phyloP scores from a whole-genome alignment of 2,113 vertebrate genomes.

The Miniopterus natalensis region DNA sequence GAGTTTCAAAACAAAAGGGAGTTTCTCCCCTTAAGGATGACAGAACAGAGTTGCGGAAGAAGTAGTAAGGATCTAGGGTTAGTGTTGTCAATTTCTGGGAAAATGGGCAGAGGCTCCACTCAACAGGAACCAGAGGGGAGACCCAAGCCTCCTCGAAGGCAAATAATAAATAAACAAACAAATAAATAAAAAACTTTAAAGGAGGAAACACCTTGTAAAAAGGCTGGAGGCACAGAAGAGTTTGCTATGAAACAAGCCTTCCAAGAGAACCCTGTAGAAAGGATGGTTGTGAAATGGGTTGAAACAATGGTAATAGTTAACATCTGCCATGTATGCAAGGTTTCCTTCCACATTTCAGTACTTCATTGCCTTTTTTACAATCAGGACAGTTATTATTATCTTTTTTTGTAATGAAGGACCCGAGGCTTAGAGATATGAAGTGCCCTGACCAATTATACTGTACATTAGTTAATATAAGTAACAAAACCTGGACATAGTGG shows the following conservation, averaged over 20 bases:
- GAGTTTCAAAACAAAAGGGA: neutral
- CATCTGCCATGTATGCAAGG: neutral
- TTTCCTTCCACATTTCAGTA: slow-evolving; percentile 3
- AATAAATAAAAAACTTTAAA: neutral
- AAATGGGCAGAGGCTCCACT: neutral
- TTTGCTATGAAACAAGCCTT: neutral
- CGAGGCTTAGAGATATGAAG: neutral
- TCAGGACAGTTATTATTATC: neutral
- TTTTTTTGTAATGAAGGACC: neutral
- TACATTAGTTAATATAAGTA: slow-evolving; percentile 23
- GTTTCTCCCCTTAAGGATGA: neutral
- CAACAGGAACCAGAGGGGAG: neutral
- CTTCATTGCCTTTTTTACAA: slow-evolving; percentile 42
- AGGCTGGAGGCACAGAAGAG: neutral
- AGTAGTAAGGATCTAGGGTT: neutral
- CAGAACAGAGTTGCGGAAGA: neutral
- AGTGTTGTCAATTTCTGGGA: neutral
- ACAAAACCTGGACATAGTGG: neutral
- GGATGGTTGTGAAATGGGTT: neutral
- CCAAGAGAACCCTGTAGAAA: neutral
- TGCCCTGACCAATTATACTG: neutral
- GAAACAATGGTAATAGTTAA: neutral
- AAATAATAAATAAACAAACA: neutral
- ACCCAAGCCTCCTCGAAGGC: neutral
- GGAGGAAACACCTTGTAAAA: neutral